Evolutionary conservation across 2,888 invertebrate genomes (phyloP), one percentile per base, ranked within the genome.

Genomic region (Allacma fusca): DNA sequence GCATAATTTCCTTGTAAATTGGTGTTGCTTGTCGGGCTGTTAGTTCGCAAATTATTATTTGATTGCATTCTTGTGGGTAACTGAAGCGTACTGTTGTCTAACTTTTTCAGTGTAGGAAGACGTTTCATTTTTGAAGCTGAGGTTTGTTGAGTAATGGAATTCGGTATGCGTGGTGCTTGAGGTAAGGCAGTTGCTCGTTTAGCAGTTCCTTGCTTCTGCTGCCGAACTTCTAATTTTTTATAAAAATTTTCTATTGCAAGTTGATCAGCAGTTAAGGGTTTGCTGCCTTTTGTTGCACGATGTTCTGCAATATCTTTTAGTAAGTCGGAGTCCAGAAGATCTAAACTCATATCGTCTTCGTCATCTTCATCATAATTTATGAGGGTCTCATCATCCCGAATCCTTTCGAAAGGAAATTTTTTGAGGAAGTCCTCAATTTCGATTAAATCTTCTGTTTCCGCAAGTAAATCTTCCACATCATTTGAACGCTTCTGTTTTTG

Each of bases 371-470:
- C 59, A 23, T 71, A 76, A 19, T 29, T 50, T 13, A 76, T 70
- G 9, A 76, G 40, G 0, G 59, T 13, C 13, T 76, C 76, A 69
- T 76, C 76, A 69, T 76, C 76, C 68, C 76, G 40, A 28, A 78
- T 62, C 44, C 75, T 57, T 29, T 78, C 78, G 40, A 78, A 75
- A 1, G 78, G 75, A 50, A 44, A 75, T 59, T 75, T 70, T 28
- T 62, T 69, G 1, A 78, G 69, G 34, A 78, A 78, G 28, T 78
- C 57, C 24, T 78, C 75, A 75, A 78, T 78, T 75, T 78, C 75
- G n/a, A 68, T 69, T 16, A 75, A 29, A 24, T 78, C 75, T 40
- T 78, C 67, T 0, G 75, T 73, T 50, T 78, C 75, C 24, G 50
- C 70, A 1, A 69, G n/a, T 19, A 78, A 57, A 21, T 75, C 78